Evolutionary conservation across 2,888 invertebrate genomes (phyloP), one percentile per base, ranked within the genome.

Genomic region (Yponomeuta sedellus): DNA sequence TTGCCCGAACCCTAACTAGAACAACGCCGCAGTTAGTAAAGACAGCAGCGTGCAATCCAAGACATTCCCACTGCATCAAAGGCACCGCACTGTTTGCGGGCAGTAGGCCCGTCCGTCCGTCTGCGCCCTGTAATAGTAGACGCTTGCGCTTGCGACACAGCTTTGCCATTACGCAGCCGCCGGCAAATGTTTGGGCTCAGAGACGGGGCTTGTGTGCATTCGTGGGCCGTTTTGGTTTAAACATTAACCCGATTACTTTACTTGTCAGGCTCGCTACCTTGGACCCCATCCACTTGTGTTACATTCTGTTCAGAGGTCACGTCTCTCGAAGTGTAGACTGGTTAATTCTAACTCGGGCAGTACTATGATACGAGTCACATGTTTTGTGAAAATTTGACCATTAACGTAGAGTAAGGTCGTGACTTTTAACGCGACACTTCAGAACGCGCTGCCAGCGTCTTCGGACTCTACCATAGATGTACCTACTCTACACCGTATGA

Each of bases 81-180:
- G 57, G 56, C 19, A n/a, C 64, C 67, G 67, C 66, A 64, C 67
- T 67, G 66, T 73, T 70, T 75, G 71, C 70, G 44, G 64, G 69
- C 59, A 34, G 65, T 40, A 68, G 71, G 70, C 64, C 72, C 12
- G 44, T 16, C 44, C 44, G 44, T 52, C 44, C 16, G 44, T 52
- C 44, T 52, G 44, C 16, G 16, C 16, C 44, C 44, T 75, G 84
- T 78, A 83, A 83, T 75, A 75, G 75, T 74, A 84, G 75, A 72
- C 71, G 75, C 71, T 34, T 34, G 34, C 72, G 67, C 69, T 69
- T 72, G 78, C 77, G 74, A 85, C 84, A 84, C 69, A 79, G 78
- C 82, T 83, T 83, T 83, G 83, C 85, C 85, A 84, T 85, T 85
- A 85, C 81, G 78, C 74, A 73, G 61, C 34, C 67, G 66, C 58